Base-by-base conservation (phyloP, 2,888 invertebrate genomes). In the Diabrotica balteata region DNA sequence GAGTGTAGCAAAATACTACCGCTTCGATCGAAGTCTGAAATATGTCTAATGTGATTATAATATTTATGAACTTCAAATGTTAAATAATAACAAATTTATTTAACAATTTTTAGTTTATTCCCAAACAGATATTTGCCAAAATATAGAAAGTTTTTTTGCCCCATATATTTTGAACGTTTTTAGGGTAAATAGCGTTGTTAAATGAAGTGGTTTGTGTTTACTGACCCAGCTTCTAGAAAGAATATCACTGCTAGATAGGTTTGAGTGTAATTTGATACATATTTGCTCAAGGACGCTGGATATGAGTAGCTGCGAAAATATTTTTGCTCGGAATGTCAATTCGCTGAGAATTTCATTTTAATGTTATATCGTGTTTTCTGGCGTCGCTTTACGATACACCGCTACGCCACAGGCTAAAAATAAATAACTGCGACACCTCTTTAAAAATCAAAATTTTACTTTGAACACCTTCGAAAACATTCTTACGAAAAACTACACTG, bases 211-310 rank as follows among this genome's bases (percentile, higher is more conserved):
- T 64, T 59, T 64, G 50, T 43, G 57, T 63, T 55, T 45, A 17
- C 55, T 57, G 45, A 57, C 32, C 57, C 11, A n/a, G 32, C 52
- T 52, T 46, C 44, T 17, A 43, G 50, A 51, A 22, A 63, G 17
- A 44, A 49, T 58, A 43, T 59, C 42, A 22, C n/a, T 45, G 17
- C 51, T 62, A 17, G 55, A 42, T 49, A 57, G 50, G 53, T 59
- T n/a, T 11, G 11, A 32, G 17, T 59, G 58, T 64, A 64, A 58
- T 52, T 9, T 58, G 64, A 64, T 64, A 58, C 58, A 57, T 63
- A 51, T 64, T 45, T 64, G 52, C 57, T 50, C 51, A 44, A 64
- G 64, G 64, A 10, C 53, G 49, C 45, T 52, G n/a, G 51, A 64
- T 53, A 32, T 22, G 58, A 32, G 52, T 45, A 64, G 51, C 44